Percentiles rank a stretch among this genome's conserved stretches.
phyloP scores from a whole-genome alignment of 1,140 invertebrate genomes.

The Neelides sp. region DNA sequence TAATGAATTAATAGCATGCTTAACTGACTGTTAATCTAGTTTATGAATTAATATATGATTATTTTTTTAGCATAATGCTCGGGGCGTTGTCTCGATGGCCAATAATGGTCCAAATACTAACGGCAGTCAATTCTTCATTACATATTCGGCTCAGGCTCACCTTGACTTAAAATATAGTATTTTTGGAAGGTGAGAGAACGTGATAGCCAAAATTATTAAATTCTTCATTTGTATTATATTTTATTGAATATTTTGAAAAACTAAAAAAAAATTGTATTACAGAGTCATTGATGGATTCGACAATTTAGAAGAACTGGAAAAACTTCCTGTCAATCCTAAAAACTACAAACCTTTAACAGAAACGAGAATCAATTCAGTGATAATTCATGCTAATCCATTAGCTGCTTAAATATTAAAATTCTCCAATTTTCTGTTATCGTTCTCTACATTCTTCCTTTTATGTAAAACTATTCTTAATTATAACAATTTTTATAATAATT shows the following conservation, averaged over 20 bases:
- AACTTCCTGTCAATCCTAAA: conserved; percentile 84
- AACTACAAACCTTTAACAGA: conserved; percentile 75
- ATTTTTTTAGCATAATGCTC: conserved; percentile 56
- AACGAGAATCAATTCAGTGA: conserved; percentile 70
- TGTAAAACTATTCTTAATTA: no score
- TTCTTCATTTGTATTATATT: neutral
- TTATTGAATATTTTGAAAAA: neutral
- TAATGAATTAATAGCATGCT: no score
- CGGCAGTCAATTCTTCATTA: conserved; percentile 95
- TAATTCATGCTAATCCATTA: conserved; percentile 92
- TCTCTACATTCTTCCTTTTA: no score
- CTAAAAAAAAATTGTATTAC: conserved; percentile 35
- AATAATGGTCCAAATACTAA: conserved; percentile 98
- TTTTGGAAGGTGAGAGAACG: conserved; percentile 90
- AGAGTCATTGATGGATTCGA: conserved; percentile 97
- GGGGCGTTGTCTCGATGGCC: conserved; percentile 94
- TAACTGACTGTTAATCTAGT: no score
- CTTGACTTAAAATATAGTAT: conserved; percentile 93
- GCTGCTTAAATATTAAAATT: conserved; percentile 39
- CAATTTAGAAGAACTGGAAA: conserved; percentile 88
- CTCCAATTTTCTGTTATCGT: neutral
- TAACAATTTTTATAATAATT: no score
- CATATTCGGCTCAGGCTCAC: conserved; percentile 85
- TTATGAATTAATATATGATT: conserved; percentile 8
- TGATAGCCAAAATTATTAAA: neutral